A percentile compares a stretch with the other conserved stretches of the same genome.
Conservation (phyloP, 2,113 vertebrate genomes). For the Thryonomys swinderianus region DNA sequence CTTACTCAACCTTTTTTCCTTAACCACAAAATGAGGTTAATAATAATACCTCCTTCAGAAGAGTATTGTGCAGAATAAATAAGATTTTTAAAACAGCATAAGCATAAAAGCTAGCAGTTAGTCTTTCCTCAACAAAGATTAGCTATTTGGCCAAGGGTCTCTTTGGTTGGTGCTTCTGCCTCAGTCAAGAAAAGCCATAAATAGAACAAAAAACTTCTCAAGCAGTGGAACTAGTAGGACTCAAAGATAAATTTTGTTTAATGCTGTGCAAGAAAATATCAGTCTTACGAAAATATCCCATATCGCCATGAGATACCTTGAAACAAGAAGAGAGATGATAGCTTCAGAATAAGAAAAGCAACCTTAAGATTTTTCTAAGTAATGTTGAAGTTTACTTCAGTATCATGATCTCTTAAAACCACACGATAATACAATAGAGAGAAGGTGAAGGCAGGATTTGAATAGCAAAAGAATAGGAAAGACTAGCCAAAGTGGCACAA, state of each 20-base stretch:
- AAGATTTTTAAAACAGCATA: background rate
- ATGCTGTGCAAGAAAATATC: conserved; percentile 38
- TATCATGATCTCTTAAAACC: background rate
- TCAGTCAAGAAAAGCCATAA: background rate
- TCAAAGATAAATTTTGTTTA: background rate
- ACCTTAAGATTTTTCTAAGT: background rate
- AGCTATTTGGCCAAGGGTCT: background rate
- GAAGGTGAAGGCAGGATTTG: background rate
- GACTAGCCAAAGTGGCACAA: background rate
- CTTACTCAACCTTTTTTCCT: conserved; percentile 2
- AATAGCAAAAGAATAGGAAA: background rate
- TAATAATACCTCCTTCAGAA: background rate
- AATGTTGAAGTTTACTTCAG: conserved; percentile 25
- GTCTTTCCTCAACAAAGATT: background rate
- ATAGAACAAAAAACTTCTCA: background rate
- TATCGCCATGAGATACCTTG: background rate
- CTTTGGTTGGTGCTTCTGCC: background rate
- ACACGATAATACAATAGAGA: background rate
- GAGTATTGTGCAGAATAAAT: background rate
- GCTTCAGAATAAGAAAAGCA: conserved; percentile 13
- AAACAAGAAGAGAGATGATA: background rate
- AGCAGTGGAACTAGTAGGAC: background rate
- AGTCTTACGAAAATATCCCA: background rate
- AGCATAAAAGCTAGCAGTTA: background rate
- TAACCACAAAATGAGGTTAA: background rate